A percentile compares a stretch with the other conserved stretches of the same genome.
phyloP scores from a whole-genome alignment of 2,113 vertebrate genomes.

The Eulemur macaco region DNA sequence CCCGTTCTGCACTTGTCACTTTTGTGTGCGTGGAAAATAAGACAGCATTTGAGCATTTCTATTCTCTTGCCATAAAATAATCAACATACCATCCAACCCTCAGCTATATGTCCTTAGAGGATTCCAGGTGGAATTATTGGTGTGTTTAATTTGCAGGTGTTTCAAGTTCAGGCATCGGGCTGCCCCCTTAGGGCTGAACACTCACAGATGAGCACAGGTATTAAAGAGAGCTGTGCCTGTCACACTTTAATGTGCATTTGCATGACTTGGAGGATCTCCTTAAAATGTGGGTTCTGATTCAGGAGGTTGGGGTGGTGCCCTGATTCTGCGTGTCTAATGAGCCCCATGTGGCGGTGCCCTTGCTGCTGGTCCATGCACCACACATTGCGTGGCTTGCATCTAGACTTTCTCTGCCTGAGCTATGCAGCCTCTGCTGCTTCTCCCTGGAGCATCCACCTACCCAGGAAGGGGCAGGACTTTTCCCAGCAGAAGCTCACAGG shows the following conservation, averaged over 20 bases:
- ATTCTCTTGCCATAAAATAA: background rate
- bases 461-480: background rate
- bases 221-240: background rate
- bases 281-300: background rate
- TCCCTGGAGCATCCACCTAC: background rate
- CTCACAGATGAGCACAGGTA: background rate
- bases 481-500: background rate
- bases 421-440: background rate
- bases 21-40: background rate
- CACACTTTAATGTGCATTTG: accelerated
- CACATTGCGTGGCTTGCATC: background rate
- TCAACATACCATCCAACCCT: background rate
- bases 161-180: background rate
- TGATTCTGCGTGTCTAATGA: background rate
- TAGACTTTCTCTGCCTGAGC: background rate
- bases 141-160: background rate
- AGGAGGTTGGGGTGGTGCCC: accelerated
- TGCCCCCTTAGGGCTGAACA: background rate
- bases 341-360: background rate
- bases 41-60: background rate
- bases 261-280: background rate
- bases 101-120: background rate
- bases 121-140: accelerated
- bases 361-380: background rate
- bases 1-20: background rate